A percentile compares a stretch with the other conserved stretches of the same genome.
These are phyloP conservation scores for Petrolisthes cinctipes DNA, from an alignment of 2,888 invertebrate genomes.

Conservation along the genomic window DNA sequence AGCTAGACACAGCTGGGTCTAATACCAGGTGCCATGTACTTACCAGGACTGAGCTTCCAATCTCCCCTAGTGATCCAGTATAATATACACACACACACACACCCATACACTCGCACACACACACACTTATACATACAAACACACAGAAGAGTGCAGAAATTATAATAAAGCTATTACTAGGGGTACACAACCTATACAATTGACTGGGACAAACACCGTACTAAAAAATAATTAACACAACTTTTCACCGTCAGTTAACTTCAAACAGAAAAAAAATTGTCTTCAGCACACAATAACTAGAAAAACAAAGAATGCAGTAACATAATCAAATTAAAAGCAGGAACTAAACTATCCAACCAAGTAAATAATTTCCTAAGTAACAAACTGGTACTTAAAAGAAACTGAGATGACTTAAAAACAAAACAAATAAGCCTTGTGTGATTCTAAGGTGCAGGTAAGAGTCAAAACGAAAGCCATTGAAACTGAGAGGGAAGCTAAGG, in stretches of 20 bases:
- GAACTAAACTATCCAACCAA: conserved; percentile 16
- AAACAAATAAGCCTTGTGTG: conserved; percentile 30
- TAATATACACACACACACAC: neutral
- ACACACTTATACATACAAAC: conserved; percentile 3
- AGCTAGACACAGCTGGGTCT: neutral
- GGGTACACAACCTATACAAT: conserved; percentile 10
- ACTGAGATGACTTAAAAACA: conserved; percentile 10
- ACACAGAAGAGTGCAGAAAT: conserved; percentile 13
- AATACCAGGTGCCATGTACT: conserved; percentile 2
- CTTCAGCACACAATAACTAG: conserved; percentile 4
- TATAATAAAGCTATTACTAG: conserved; percentile 14
- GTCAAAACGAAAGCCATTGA: conserved; percentile 35
- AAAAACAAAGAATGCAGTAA: neutral
- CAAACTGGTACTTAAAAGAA: neutral
- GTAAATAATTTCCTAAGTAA: neutral
- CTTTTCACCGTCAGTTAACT: neutral
- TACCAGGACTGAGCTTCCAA: conserved; percentile 2
- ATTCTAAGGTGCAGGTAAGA: conserved; percentile 31
- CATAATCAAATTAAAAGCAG: neutral
- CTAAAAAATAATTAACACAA: conserved; percentile 5
- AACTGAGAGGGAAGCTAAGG: conserved; percentile 38
- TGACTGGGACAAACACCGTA: conserved; percentile 9
- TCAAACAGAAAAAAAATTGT: neutral
- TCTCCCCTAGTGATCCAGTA: neutral
- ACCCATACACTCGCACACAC: neutral